A percentile compares a stretch with the other conserved stretches of the same genome.
phyloP scores from a whole-genome alignment of 37 sponge, comb jelly and placozoan species.

The Theonella swinhoei region DNA sequence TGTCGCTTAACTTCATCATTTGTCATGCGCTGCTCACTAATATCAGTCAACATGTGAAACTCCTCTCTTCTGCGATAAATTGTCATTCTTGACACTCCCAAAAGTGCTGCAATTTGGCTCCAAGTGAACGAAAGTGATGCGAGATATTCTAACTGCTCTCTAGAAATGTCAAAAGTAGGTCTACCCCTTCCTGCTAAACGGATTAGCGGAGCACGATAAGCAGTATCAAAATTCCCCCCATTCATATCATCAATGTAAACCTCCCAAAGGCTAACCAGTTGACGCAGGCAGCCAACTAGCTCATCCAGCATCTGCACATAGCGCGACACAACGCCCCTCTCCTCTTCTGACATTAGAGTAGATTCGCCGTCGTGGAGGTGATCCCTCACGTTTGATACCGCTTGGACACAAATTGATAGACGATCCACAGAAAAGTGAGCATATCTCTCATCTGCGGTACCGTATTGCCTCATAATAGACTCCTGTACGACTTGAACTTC shows the following conservation, averaged over 20 bases:
- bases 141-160: constrained; percentile 38
- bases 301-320: constrained; percentile 8
- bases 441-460: constrained; percentile 21
- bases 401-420: constrained; percentile 14
- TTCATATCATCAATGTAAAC: constrained; percentile 7
- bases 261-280: constrained; percentile 23
- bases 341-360: not conserved
- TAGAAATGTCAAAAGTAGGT: constrained; percentile 16
- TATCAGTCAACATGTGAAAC: constrained; percentile 5
- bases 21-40: not conserved
- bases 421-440: constrained; percentile 10
- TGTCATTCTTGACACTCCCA: constrained; percentile 53
- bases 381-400: not conserved
- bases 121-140: constrained; percentile 43
- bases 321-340: not conserved
- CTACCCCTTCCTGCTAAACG: constrained; percentile 4
- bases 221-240: too few species aligned
- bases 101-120: constrained; percentile 42
- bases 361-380: too few species aligned
- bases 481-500: constrained; percentile 11
- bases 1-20: not conserved
- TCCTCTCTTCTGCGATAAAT: constrained; percentile 46
- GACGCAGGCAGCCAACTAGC: constrained; percentile 4
- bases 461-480: constrained; percentile 5
- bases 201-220: constrained; percentile 25